Conservation (phyloP, 2,888 invertebrate species). For the Limenitis camilla region DNA sequence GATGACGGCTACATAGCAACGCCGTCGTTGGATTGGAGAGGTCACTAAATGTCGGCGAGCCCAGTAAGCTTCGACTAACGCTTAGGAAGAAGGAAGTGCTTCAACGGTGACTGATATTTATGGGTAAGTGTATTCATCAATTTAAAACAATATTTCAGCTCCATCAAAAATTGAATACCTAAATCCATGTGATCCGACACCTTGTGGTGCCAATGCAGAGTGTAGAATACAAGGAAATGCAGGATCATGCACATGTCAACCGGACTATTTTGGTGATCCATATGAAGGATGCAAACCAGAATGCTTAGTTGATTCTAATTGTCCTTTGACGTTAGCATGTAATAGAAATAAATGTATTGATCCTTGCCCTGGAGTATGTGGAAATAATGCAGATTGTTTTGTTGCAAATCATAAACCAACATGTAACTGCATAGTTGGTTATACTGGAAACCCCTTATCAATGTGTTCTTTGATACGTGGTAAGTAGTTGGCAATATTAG, state of each 20-base stretch:
- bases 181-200: conserved; percentile 77
- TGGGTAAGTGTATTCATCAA: conserved; percentile 60
- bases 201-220: conserved; percentile 82
- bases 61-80: conserved; percentile 73
- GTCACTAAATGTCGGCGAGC: conserved; percentile 67
- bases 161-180: conserved; percentile 58
- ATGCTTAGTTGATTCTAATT: conserved; percentile 79
- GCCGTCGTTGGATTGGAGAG: conserved; percentile 57
- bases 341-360: conserved; percentile 79
- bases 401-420: conserved; percentile 79
- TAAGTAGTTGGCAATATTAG: conserved; percentile 32
- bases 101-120: conserved; percentile 57
- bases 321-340: conserved; percentile 77
- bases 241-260: conserved; percentile 81
- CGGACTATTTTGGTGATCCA: conserved; percentile 84
- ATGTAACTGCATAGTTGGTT: conserved; percentile 77
- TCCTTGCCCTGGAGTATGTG: conserved; percentile 81
- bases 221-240: conserved; percentile 82
- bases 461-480: conserved; percentile 55
- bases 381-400: conserved; percentile 78
- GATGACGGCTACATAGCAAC: conserved; percentile 64
- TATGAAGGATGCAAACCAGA: conserved; percentile 83
- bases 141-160: conserved; percentile 61
- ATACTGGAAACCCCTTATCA: conserved; percentile 79
- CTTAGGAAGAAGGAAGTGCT: conserved; percentile 71